These are phyloP conservation scores for Cygnus atratus DNA, from an alignment of 2,113 vertebrate genomes.

Conservation along the genomic window DNA sequence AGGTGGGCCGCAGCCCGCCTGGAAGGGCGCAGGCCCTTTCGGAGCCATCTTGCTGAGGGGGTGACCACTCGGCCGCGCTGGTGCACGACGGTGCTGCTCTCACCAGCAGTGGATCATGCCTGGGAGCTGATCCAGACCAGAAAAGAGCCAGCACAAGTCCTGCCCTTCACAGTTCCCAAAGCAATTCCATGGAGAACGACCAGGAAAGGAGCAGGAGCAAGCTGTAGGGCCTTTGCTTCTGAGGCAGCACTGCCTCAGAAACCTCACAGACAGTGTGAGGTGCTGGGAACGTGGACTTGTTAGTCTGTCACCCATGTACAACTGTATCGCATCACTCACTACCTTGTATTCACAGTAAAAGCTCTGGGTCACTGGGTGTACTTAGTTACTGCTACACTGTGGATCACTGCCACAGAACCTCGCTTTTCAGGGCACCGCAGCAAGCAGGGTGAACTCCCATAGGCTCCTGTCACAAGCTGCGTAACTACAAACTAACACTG, in stretches of 20 bases:
- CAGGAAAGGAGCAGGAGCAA: neutral
- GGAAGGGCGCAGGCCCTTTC: neutral
- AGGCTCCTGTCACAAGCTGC: accelerated
- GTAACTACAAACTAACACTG: neutral
- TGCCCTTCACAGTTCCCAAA: neutral
- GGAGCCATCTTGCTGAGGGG: neutral
- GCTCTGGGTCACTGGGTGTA: no score
- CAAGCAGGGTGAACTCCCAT: neutral
- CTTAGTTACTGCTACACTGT: neutral
- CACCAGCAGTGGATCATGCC: neutral
- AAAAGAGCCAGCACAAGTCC: neutral
- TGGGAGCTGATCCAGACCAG: neutral
- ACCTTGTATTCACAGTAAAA: neutral
- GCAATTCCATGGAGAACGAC: neutral
- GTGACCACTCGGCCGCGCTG: neutral
- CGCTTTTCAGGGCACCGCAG: neutral
- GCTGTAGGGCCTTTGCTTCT: no score
- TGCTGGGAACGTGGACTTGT: neutral
- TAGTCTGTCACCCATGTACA: accelerated
- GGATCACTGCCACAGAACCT: neutral
- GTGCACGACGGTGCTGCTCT: no score
- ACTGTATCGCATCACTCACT: neutral
- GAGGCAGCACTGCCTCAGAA: neutral
- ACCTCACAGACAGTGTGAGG: accelerated
- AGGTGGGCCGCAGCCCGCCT: neutral